These are phyloP conservation scores for Microcebus ravelobensis DNA, from an alignment of 2,113 vertebrate species.

Conservation along the genomic window DNA sequence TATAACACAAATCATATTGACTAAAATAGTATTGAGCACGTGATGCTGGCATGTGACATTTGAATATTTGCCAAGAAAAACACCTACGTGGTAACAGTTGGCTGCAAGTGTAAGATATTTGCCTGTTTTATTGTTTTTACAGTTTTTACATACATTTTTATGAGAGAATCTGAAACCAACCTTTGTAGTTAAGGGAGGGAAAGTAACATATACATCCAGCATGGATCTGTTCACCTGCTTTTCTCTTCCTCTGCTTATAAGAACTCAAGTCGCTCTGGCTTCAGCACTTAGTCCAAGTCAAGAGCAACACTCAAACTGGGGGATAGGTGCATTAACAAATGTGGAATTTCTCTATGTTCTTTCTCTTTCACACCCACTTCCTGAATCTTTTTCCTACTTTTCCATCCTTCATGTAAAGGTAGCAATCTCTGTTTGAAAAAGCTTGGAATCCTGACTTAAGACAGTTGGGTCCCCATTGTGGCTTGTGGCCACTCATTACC, in stretches of 20 bases:
- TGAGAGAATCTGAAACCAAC: conserved; percentile 72
- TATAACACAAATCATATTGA: conserved; percentile 79
- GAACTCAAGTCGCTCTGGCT: conserved; percentile 62
- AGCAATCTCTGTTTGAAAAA: not conserved
- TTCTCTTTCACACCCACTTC: not conserved
- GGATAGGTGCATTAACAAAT: not conserved
- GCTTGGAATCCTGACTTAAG: not conserved
- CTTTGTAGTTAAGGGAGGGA: conserved; percentile 48
- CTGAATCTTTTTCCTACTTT: not conserved
- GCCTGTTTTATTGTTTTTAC: conserved; percentile 79
- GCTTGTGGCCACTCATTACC: not conserved
- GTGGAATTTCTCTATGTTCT: not conserved
- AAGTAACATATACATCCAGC: not conserved
- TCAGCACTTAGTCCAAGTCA: not conserved
- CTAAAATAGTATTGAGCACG: conserved; percentile 75
- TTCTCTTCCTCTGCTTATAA: conserved; percentile 66
- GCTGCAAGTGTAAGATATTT: conserved; percentile 77
- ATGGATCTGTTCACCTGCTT: conserved; percentile 28
- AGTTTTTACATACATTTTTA: conserved; percentile 78
- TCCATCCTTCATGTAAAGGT: not conserved
- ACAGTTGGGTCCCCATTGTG: not conserved
- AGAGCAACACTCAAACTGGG: not conserved
- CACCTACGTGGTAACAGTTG: conserved; percentile 67
- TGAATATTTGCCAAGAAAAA: conserved; percentile 84
- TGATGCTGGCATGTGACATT: conserved; percentile 78